These are phyloP conservation scores for Centropyge bicolor DNA, from an alignment of 2,797 vertebrate genomes.

Conservation along the genomic window DNA sequence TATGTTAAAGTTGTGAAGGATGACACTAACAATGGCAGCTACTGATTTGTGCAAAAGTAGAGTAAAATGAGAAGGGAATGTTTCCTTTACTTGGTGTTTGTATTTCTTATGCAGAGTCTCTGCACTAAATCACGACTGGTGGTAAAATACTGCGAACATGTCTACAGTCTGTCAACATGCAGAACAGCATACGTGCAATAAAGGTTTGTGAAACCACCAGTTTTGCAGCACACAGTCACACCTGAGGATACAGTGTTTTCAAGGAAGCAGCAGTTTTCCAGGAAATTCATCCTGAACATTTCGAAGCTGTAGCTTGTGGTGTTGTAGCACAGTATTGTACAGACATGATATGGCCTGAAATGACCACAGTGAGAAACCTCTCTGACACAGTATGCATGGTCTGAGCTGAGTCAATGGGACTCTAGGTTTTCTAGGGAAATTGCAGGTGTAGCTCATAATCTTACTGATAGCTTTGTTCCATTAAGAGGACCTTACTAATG, in stretches of 20 bases:
- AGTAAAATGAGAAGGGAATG: neutral
- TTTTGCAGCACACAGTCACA: neutral
- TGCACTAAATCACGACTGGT: neutral
- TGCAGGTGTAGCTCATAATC: neutral
- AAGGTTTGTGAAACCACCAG: neutral
- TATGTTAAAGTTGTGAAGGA: no score
- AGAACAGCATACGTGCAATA: neutral
- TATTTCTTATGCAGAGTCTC: no score
- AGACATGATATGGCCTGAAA: neutral
- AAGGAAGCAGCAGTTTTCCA: no score
- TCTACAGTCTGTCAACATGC: neutral
- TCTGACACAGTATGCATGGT: neutral
- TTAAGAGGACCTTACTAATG: neutral
- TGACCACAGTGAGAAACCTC: neutral
- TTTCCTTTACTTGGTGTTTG: neutral
- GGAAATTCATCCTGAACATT: neutral
- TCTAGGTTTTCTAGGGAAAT: neutral
- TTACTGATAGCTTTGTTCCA: neutral
- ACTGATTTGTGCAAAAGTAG: neutral
- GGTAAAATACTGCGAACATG: neutral
- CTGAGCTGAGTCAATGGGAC: neutral
- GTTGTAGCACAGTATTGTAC: neutral
- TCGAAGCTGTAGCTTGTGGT: neutral
- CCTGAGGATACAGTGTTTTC: neutral
- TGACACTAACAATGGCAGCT: no score